Conservation (phyloP, 1,140 invertebrate species). For the Portunus trituberculatus region DNA sequence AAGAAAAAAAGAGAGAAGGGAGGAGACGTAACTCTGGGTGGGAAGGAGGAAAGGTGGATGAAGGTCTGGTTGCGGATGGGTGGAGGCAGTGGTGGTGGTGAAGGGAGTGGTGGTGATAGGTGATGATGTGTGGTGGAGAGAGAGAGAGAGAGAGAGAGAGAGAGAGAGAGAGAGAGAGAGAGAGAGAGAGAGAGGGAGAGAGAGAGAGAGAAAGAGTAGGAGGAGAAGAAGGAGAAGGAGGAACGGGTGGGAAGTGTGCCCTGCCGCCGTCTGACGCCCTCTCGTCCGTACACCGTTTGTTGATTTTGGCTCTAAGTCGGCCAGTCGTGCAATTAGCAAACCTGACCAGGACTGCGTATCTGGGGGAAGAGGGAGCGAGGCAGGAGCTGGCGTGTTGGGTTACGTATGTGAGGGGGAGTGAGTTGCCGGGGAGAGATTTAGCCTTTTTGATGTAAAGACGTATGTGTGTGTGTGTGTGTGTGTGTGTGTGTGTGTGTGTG, state of each 20-base stretch:
- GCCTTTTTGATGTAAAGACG: background rate
- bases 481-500: no score
- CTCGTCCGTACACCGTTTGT: slow-evolving; percentile 25
- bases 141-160: background rate
- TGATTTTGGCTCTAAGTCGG: slow-evolving; percentile 37
- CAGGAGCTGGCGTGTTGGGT: background rate
- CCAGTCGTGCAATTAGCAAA: slow-evolving; percentile 45
- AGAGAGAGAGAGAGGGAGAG: background rate
- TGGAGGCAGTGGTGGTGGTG: background rate
- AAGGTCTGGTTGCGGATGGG: background rate
- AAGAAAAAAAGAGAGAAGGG: background rate
- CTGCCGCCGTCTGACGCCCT: background rate
- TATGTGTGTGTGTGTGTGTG: background rate
- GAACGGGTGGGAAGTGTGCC: background rate
- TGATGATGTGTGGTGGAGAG: background rate
- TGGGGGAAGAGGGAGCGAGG: background rate
- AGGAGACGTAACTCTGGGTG: background rate
- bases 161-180: no score
- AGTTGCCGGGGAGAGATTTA: background rate
- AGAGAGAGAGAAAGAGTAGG: slow-evolving; percentile 29
- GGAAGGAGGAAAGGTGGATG: background rate
- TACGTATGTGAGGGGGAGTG: background rate
- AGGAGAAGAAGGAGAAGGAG: background rate
- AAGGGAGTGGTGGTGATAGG: background rate
- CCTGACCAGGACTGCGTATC: background rate